phyloP scores from a whole-genome alignment of 1,140 invertebrate genomes.

The Bombus balteatus region DNA sequence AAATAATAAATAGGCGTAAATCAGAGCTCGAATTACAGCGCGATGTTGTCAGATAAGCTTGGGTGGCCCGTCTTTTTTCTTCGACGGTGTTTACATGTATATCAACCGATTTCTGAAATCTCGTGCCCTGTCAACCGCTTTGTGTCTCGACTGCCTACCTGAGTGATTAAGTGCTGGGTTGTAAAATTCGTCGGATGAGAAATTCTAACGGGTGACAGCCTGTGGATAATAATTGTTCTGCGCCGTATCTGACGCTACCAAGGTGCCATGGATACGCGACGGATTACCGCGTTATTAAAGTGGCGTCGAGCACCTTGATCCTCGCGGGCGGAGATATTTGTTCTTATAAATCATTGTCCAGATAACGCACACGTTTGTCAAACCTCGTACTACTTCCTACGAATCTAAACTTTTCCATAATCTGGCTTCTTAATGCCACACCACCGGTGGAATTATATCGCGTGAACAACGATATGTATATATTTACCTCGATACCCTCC shows the following conservation, averaged over 20 bases:
- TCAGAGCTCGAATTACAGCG: constrained; percentile 76
- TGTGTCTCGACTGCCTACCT: constrained; percentile 49
- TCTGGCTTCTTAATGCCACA: constrained; percentile 62
- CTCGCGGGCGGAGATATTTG: constrained; percentile 72
- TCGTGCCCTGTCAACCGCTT: constrained; percentile 70
- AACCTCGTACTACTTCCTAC: constrained; percentile 61
- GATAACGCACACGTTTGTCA: constrained; percentile 74
- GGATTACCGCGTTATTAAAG: constrained; percentile 80
- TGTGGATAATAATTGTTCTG: constrained; percentile 58
- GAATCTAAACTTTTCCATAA: constrained; percentile 75
- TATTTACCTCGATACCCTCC: not conserved
- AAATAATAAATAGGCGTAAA: constrained; percentile 79
- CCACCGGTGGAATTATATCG: not conserved
- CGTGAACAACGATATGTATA: constrained; percentile 2
- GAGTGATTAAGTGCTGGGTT: constrained; percentile 76
- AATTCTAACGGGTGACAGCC: constrained; percentile 44
- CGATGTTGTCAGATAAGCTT: constrained; percentile 75
- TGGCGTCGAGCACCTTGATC: constrained; percentile 77
- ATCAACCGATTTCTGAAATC: constrained; percentile 77
- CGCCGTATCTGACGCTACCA: constrained; percentile 46
- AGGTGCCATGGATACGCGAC: constrained; percentile 57
- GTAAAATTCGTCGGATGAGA: constrained; percentile 72
- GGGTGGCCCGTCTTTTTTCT: constrained; percentile 54
- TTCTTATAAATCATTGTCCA: constrained; percentile 81
- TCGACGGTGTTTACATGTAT: constrained; percentile 68